Base-by-base conservation (phyloP, 2,113 vertebrate genomes). In the Bombycilla garrulus region DNA sequence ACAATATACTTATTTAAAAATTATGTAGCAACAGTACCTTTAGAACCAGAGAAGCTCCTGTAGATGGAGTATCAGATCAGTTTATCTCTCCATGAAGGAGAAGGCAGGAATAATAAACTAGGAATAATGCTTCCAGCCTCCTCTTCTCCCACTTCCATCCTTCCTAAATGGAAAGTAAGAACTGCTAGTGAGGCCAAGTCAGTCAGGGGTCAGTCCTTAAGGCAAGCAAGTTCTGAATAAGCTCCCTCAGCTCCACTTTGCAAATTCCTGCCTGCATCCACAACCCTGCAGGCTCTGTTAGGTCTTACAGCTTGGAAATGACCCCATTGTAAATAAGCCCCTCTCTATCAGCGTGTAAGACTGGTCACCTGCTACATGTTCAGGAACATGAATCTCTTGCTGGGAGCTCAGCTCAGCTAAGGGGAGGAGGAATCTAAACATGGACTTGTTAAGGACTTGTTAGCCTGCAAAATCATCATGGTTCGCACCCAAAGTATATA, bases 141-240 rank as follows among this genome's bases (percentile, higher is more conserved):
- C 8, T 47, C 16, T 20, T 64, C 36, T 35, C 29, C 21, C 8
- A 76, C 20, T 11, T 42, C 28, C 28, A n/a, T 44, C 28, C 10
- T 62, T 79, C 26, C 66, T 36, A 22, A 57, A 38, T 4, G 1
- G 3, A 66, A 73, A 38, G 1, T 0, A 36, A 64, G 4, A 38
- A 1, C 53, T 71, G 1, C 53, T 42, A 33, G 2, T 0, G 0
- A 64, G 4, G 0, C 28, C 5, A 82, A 40, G 0, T 11, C 20
- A 92, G 28, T 15, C 13, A 20, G 24, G 25, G 53, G 9, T 36
- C 42, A 81, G 19, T 18, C 50, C 56, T 47, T 31, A 70, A 71
- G 60, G 13, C 26, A 92, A 81, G 6, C 8, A 22, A 80, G 8
- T 20, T 22, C 48, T 44, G 33, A 56, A 71, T 40, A 35, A 82